Evolutionary conservation across 1,140 invertebrate genomes (phyloP).

Genomic region (Drosophila nasuta): DNA sequence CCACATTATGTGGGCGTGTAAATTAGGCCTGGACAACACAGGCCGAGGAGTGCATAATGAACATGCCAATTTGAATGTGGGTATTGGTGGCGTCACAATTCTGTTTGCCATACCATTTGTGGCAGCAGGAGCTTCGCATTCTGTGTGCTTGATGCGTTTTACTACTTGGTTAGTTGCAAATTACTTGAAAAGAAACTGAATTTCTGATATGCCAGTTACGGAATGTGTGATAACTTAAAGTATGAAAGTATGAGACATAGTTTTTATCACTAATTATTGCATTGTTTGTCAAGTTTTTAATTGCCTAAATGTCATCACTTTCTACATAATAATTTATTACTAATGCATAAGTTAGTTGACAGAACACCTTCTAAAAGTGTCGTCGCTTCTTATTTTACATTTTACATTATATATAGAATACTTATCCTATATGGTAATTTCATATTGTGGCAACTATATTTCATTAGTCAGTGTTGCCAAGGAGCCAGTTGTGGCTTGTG

Average conservation of each 20-base stretch:
- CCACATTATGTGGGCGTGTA: slow-evolving; percentile 61
- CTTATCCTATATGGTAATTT: slow-evolving; percentile 5
- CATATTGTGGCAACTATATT: slow-evolving; percentile 12
- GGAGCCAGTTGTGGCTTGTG: background rate
- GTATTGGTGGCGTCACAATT: slow-evolving; percentile 29
- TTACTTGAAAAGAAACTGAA: background rate
- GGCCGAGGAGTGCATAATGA: slow-evolving; percentile 46
- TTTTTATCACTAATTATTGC: no score
- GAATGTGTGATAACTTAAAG: no score
- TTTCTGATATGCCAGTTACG: no score
- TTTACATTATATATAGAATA: no score
- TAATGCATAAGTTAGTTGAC: no score
- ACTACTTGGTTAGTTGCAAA: slow-evolving; percentile 20
- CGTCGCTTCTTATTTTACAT: no score
- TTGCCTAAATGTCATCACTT: no score
- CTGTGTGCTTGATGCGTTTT: slow-evolving; percentile 21
- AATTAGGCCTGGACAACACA: slow-evolving; percentile 56
- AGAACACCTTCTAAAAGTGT: no score
- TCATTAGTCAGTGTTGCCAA: background rate
- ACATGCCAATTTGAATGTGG: slow-evolving; percentile 46
- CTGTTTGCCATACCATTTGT: slow-evolving; percentile 2
- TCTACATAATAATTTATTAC: no score
- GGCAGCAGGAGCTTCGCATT: background rate
- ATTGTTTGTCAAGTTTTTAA: no score
- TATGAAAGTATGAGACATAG: no score